Base-by-base conservation (phyloP, 1,140 invertebrate species). In the Aphis gossypii region DNA sequence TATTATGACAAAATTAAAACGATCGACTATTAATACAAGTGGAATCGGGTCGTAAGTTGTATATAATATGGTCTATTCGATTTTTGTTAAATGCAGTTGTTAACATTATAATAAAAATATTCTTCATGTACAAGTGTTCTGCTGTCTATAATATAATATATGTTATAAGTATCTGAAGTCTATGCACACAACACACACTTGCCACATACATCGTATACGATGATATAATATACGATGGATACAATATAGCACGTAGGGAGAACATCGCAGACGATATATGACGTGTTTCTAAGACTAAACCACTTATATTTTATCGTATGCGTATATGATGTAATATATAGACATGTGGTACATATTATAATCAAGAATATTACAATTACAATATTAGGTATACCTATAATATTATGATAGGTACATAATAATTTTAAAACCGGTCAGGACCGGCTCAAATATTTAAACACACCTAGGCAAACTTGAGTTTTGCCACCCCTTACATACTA, bases 21-120 rank as follows among this genome's bases (percentile, higher is more conserved):
- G 60, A 76, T 76, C 14, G 30, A n/a, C n/a, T n/a, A 76, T 76
- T 76, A n/a, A 20, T 76, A 76, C n/a, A 76, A 76, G 60, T 76
- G 60, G 60, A 76, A n/a, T 76, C 60, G 5, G 60, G 35, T 83
- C 35, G 20, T 83, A 83, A 83, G 20, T 83, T 38, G 23, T 56
- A 56, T 56, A 56, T 82, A 68, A 68, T n/a, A 83, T 38, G 20
- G 35, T 83, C 76, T 44, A 84, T 21, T 84, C 41, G 83, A 84
- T 84, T 84, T 84, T 84, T 46, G 38, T 41, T 44, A 84, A 84
- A 84, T 44, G 83, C 38, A 25, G 83, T 84, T 83, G 76, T 83
- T 38, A 83, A 83, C 76, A 83, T 38, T 38, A 38, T 83, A 38
- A 83, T 83, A 83, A 83, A 83, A 83, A 38, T 83, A 83, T 83